A percentile compares a stretch with the other conserved stretches of the same genome.
Evolutionary conservation across 1,140 invertebrate species (phyloP).

Genomic region (Anastrepha obliqua): DNA sequence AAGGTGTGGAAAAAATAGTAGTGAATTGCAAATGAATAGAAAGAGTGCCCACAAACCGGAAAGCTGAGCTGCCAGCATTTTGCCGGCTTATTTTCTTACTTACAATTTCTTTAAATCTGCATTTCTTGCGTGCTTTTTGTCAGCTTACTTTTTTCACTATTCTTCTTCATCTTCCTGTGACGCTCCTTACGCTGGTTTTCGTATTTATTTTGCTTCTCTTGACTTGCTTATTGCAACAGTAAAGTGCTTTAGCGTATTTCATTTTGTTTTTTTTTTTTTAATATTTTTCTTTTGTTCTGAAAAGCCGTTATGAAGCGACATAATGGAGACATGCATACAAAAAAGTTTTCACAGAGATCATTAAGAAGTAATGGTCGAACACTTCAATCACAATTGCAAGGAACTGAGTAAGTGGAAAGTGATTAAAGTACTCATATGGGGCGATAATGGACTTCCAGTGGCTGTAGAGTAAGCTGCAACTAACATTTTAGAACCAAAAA

Average conservation of each 20-base stretch:
- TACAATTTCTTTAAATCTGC: constrained; percentile 1
- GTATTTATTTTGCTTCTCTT: background rate
- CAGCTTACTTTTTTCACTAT: background rate
- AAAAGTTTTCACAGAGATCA: too few relatives aligned
- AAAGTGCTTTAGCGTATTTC: background rate
- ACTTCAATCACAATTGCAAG: too few relatives aligned
- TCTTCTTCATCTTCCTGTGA: background rate
- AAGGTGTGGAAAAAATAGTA: constrained; percentile 8
- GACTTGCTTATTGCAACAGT: background rate
- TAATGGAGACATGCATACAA: too few relatives aligned
- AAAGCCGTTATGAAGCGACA: too few relatives aligned
- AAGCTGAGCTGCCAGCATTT: constrained; percentile 45
- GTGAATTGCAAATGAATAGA: constrained; percentile 19
- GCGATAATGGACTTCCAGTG: too few relatives aligned
- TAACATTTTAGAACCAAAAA: too few relatives aligned
- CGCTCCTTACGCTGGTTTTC: background rate
- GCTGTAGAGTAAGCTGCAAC: too few relatives aligned
- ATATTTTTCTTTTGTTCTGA: too few relatives aligned
- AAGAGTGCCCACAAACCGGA: constrained; percentile 37
- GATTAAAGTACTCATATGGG: too few relatives aligned
- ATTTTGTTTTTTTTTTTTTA: background rate
- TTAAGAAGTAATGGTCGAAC: too few relatives aligned
- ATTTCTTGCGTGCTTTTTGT: constrained; percentile 18
- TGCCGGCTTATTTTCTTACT: constrained; percentile 15
- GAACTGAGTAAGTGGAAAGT: too few relatives aligned